These are phyloP conservation scores for Ivindomyrus marchei DNA, from an alignment of 2,113 vertebrate genomes.

Conservation along the genomic window DNA sequence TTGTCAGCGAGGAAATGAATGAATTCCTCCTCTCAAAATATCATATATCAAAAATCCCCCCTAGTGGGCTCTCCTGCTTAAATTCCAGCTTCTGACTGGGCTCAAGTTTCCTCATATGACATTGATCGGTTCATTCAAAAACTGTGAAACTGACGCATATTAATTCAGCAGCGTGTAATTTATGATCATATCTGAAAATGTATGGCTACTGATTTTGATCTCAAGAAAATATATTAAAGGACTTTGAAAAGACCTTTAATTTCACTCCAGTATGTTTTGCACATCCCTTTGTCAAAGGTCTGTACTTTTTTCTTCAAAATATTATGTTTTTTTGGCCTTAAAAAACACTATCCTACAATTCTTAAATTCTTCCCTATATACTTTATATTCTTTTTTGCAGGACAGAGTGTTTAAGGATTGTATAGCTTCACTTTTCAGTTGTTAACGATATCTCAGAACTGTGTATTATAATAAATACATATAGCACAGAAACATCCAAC, in stretches of 20 bases:
- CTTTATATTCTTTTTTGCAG: background rate
- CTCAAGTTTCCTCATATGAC: background rate
- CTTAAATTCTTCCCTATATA: background rate
- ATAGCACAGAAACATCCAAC: background rate
- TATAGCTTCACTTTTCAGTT: background rate
- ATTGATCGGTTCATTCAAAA: background rate
- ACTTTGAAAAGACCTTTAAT: constrained; percentile 9
- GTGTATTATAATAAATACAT: background rate
- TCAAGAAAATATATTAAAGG: constrained; percentile 1
- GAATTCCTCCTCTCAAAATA: background rate
- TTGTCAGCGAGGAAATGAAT: constrained; percentile 7
- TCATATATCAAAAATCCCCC: background rate
- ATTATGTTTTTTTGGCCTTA: background rate
- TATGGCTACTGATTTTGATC: background rate
- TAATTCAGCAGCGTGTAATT: background rate
- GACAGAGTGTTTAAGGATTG: background rate
- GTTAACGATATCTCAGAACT: background rate
- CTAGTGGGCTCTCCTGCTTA: background rate
- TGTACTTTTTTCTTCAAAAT: background rate
- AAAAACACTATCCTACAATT: background rate
- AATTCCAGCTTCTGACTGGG: background rate
- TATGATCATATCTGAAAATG: constrained; percentile 5
- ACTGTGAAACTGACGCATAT: background rate
- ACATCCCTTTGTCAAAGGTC: background rate
- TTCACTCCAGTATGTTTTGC: background rate